Percentiles rank a stretch among this genome's conserved stretches.
Conservation (phyloP, 2,797 vertebrate genomes). For the Centroberyx gerrardi region DNA sequence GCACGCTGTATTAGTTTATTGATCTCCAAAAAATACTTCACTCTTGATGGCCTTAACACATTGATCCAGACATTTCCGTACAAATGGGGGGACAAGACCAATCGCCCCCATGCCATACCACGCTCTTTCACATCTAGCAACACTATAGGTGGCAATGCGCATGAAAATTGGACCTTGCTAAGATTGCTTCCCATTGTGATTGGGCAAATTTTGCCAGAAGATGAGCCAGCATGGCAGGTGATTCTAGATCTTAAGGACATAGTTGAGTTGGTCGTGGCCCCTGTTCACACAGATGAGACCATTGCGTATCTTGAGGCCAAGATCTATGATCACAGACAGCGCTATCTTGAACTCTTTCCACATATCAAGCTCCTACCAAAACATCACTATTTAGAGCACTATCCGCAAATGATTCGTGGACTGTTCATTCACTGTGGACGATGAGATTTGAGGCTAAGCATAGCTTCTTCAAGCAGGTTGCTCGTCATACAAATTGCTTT, state of each 20-base stretch:
- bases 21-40: slow-evolving; percentile 36
- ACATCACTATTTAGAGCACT: slow-evolving; percentile 49
- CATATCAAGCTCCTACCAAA: slow-evolving; percentile 33
- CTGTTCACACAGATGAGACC: slow-evolving; percentile 33
- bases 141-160: slow-evolving; percentile 30
- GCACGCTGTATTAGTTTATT: slow-evolving; percentile 23
- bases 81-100: slow-evolving; percentile 39
- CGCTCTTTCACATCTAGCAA: not conserved
- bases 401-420: slow-evolving; percentile 21
- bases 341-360: slow-evolving; percentile 38
- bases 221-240: slow-evolving; percentile 42
- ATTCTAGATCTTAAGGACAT: slow-evolving; percentile 47
- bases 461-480: slow-evolving; percentile 49
- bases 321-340: slow-evolving; percentile 37
- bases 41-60: slow-evolving; percentile 21
- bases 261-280: slow-evolving; percentile 39
- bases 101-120: slow-evolving; percentile 20
- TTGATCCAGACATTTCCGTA: slow-evolving; percentile 34
- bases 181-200: slow-evolving; percentile 34
- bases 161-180: slow-evolving; percentile 35
- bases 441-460: slow-evolving; percentile 47
- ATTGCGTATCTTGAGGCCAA: slow-evolving; percentile 31
- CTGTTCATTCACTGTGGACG: slow-evolving; percentile 25
- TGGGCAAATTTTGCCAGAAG: slow-evolving; percentile 21
- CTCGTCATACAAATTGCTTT: slow-evolving; percentile 25